Percentiles rank a stretch among this genome's conserved stretches.
Conservation (phyloP, 2,113 vertebrate genomes). For the Nasalis larvatus region DNA sequence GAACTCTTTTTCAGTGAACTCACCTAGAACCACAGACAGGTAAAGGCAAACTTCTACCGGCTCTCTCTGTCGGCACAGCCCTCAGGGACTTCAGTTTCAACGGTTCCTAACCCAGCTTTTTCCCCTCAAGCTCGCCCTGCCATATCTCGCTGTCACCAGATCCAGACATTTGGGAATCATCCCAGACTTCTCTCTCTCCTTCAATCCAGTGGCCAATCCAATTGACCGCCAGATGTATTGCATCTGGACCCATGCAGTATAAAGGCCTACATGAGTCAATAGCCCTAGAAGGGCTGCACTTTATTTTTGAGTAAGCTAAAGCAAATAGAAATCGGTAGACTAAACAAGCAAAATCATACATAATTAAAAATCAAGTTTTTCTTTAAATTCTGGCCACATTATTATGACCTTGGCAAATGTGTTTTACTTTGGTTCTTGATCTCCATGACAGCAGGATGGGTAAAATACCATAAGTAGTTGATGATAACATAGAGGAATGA, state of each 20-base stretch:
- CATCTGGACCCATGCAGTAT: neutral
- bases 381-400: neutral
- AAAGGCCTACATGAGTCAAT: neutral
- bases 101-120: conserved; percentile 17
- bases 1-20: neutral
- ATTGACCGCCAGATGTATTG: neutral
- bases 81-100: neutral
- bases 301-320: neutral
- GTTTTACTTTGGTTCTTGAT: neutral
- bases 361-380: neutral
- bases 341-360: neutral
- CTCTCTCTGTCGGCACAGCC: neutral
- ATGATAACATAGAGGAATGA: neutral
- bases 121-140: conserved; percentile 27
- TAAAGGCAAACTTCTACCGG: neutral
- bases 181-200: neutral
- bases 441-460: neutral
- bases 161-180: conserved; percentile 43
- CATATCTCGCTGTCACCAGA: conserved; percentile 40
- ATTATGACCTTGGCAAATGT: neutral
- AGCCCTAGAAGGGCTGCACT: neutral
- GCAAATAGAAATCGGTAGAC: neutral
- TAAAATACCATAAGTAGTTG: neutral
- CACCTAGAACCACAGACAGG: neutral
- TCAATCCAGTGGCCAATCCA: neutral